A percentile compares a stretch with the other conserved stretches of the same genome.
Conservation (phyloP, 2,113 vertebrate species). For the Eupsittula cactorum region DNA sequence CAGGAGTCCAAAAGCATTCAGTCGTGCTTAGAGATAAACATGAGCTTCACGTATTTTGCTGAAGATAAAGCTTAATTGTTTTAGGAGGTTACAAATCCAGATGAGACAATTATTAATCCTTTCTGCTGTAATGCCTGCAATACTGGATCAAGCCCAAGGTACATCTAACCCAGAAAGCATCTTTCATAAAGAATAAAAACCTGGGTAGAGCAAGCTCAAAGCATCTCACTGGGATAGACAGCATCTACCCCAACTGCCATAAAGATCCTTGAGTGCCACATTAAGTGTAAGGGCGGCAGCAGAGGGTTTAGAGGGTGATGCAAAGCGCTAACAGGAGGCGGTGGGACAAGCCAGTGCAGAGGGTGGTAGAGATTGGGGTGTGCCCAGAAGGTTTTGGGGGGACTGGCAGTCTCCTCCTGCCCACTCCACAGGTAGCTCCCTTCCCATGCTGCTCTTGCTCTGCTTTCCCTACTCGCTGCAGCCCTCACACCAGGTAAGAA, state of each 20-base stretch:
- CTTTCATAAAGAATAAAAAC: neutral
- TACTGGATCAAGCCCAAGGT: neutral
- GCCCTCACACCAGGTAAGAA: fast-evolving
- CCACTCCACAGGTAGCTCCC: fast-evolving
- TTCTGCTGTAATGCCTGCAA: neutral
- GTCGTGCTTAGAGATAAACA: neutral
- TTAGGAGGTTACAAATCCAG: neutral
- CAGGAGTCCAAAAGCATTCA: fast-evolving
- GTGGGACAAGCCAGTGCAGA: neutral
- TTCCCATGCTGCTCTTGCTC: neutral
- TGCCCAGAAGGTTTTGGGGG: fast-evolving
- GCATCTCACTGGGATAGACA: neutral
- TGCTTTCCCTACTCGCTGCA: fast-evolving
- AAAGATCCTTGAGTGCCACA: neutral
- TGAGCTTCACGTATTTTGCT: neutral
- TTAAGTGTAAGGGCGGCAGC: neutral
- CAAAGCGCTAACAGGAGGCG: neutral
- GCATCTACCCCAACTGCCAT: neutral
- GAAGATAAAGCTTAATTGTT: neutral
- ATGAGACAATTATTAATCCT: neutral
- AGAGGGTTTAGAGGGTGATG: neutral
- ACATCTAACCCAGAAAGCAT: neutral
- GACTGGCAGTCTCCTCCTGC: neutral
- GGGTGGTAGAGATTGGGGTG: neutral
- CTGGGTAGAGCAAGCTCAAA: neutral